phyloP scores from a whole-genome alignment of 2,797 vertebrate species.

The Aulostomus chinensis region DNA sequence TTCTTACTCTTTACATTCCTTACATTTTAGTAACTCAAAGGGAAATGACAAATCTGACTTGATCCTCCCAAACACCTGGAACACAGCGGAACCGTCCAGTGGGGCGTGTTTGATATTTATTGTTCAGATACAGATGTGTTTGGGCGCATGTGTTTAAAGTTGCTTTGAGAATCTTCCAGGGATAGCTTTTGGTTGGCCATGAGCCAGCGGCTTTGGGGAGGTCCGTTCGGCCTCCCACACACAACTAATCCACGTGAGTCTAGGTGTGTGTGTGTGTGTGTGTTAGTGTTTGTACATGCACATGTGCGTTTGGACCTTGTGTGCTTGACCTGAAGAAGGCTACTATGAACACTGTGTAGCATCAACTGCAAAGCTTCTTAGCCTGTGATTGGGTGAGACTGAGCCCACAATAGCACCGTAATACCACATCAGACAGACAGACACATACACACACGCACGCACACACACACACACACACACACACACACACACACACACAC shows the following conservation, averaged over 20 bases:
- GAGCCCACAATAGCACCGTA: slow-evolving; percentile 74
- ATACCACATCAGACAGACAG: slow-evolving; percentile 73
- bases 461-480: no score
- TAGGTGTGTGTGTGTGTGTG: slow-evolving; percentile 27
- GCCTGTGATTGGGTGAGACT: slow-evolving; percentile 68
- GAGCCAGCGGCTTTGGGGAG: slow-evolving; percentile 64
- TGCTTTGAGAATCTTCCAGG: slow-evolving; percentile 47
- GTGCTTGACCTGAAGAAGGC: slow-evolving; percentile 64
- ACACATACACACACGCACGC: slow-evolving; percentile 17
- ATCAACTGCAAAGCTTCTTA: slow-evolving; percentile 72
- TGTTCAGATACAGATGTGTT: slow-evolving; percentile 14
- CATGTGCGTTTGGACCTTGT: slow-evolving; percentile 45
- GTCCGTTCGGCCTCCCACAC: slow-evolving; percentile 67
- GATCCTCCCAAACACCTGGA: no score
- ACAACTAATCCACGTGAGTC: slow-evolving; percentile 57
- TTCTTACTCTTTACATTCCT: slow-evolving; percentile 13
- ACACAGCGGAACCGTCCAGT: no score
- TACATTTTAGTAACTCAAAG: not conserved
- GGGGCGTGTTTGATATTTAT: no score
- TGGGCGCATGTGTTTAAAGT: slow-evolving; percentile 17
- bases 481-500: slow-evolving; percentile 18
- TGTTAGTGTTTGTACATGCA: no score
- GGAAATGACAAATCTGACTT: no score
- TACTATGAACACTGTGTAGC: slow-evolving; percentile 64
- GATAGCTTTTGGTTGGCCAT: slow-evolving; percentile 58